Evolutionary conservation across 1,140 invertebrate genomes (phyloP).

Genomic region (Neodiprion virginianus): DNA sequence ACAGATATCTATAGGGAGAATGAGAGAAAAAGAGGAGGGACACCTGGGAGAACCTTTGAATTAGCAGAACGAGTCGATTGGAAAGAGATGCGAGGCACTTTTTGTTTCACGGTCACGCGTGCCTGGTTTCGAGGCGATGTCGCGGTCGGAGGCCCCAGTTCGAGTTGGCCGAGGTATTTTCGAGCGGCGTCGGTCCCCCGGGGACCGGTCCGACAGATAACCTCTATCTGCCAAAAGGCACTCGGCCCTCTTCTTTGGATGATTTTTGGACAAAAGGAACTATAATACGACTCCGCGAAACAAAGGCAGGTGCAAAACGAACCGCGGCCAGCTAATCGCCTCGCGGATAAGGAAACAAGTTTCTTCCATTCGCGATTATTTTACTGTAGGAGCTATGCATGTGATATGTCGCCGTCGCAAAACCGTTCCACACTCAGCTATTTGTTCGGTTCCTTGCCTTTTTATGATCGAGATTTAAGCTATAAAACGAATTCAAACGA

Average conservation of each 20-base stretch:
- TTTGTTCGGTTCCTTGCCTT: no score
- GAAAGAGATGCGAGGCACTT: background rate
- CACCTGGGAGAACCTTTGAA: background rate
- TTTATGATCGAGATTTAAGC: no score
- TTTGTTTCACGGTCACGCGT: slow-evolving; percentile 4
- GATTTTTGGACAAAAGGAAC: background rate
- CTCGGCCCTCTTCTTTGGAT: background rate
- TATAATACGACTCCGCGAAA: background rate
- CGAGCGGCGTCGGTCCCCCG: background rate
- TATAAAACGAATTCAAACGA: no score
- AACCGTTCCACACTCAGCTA: no score
- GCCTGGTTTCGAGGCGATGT: background rate
- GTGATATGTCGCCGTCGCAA: no score
- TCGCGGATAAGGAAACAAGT: slow-evolving; percentile 5
- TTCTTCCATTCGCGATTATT: background rate
- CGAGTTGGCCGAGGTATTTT: background rate
- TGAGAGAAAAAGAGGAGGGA: background rate
- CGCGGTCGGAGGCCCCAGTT: background rate
- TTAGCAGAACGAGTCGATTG: background rate
- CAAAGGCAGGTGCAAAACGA: slow-evolving; percentile 1
- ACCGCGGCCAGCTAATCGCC: background rate
- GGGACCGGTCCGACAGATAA: background rate
- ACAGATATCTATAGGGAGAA: no score
- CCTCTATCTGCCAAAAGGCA: background rate
- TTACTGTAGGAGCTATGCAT: no score